Percentiles rank a stretch among this genome's conserved stretches.
phyloP scores from a whole-genome alignment of 1,140 invertebrate genomes.

The Philaenus spumarius region DNA sequence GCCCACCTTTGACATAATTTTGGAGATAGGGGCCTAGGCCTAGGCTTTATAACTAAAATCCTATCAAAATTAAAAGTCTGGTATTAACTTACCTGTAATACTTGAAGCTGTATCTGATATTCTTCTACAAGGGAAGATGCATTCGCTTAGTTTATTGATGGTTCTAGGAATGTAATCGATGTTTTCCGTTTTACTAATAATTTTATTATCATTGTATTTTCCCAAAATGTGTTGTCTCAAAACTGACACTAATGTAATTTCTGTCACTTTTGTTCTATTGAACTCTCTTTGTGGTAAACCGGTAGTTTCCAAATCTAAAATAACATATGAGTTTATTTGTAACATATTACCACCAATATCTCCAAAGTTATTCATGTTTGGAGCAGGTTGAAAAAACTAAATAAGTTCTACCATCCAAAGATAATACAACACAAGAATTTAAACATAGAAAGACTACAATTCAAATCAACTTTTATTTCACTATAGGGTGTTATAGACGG shows the following conservation, averaged over 20 bases:
- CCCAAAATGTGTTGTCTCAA: conserved; percentile 40
- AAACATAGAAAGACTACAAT: too few relatives aligned
- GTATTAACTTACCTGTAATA: conserved; percentile 51
- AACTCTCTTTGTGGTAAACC: conserved; percentile 37
- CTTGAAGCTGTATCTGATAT: conserved; percentile 41
- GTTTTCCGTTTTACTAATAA: not conserved
- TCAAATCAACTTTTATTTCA: too few relatives aligned
- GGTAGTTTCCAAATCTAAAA: conserved; percentile 59
- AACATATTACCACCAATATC: too few relatives aligned
- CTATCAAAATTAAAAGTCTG: too few relatives aligned
- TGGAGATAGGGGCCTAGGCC: too few relatives aligned
- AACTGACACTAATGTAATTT: conserved; percentile 49
- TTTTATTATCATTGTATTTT: conserved; percentile 18
- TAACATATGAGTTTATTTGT: conserved; percentile 49
- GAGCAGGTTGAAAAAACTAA: too few relatives aligned
- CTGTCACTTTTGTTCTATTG: conserved; percentile 52
- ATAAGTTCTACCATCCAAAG: too few relatives aligned
- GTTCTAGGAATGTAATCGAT: conserved; percentile 43
- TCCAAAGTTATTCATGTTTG: too few relatives aligned
- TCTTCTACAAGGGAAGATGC: conserved; percentile 49
- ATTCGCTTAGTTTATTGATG: conserved; percentile 53
- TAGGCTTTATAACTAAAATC: too few relatives aligned
- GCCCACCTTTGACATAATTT: too few relatives aligned
- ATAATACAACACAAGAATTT: too few relatives aligned
- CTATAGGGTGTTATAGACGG: too few relatives aligned